phyloP scores from a whole-genome alignment of 92 coral and sea anemone species.

The Zoanthus sociatus region DNA sequence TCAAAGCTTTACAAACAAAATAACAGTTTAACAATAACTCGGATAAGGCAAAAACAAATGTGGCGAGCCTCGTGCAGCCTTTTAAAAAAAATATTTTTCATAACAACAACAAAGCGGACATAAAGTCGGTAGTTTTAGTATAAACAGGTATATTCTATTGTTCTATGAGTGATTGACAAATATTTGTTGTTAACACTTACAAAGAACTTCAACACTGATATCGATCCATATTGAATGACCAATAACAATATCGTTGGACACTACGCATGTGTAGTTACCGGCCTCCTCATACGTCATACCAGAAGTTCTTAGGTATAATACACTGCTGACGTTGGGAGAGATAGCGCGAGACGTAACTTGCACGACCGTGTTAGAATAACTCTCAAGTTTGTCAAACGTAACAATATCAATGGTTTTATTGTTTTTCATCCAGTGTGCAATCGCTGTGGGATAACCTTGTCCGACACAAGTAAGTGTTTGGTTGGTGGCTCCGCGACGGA shows the following conservation, averaged over 20 bases:
- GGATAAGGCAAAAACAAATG: too few species aligned
- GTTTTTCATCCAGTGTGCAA: conserved; percentile 6
- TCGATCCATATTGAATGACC: neutral
- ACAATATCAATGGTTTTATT: neutral
- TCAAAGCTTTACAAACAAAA: too few species aligned
- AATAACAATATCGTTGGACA: neutral
- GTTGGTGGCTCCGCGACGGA: conserved; percentile 6
- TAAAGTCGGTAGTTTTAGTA: too few species aligned
- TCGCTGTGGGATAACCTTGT: conserved; percentile 6
- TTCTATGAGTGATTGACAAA: too few species aligned
- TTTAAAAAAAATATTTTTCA: too few species aligned
- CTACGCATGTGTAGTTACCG: conserved; percentile 26
- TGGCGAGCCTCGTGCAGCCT: too few species aligned
- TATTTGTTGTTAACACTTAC: neutral
- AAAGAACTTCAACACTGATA: neutral
- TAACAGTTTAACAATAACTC: too few species aligned
- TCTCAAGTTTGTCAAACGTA: neutral
- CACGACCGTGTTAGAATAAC: neutral
- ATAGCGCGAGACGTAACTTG: neutral
- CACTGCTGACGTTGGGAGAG: neutral
- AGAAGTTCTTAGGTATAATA: conserved; percentile 7
- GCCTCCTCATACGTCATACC: conserved; percentile 17
- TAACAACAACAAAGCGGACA: too few species aligned
- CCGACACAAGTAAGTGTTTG: neutral
- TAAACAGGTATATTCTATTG: too few species aligned